A percentile compares a stretch with the other conserved stretches of the same genome.
Evolutionary conservation across 53 echinoderm and acorn worm species (phyloP).

Genomic region (Echinometra lucunter): DNA sequence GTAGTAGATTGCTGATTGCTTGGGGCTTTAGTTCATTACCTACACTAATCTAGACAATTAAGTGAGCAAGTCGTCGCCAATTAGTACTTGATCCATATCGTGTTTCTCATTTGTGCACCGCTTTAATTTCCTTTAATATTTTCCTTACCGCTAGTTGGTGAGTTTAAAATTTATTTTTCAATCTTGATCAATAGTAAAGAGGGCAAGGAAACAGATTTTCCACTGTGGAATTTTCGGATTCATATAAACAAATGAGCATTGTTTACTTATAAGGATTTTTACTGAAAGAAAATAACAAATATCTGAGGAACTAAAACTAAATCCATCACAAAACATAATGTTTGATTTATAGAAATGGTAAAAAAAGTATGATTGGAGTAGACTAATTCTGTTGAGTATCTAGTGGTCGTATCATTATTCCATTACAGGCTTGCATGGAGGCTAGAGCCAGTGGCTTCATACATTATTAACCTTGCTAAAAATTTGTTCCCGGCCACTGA

Average conservation of each 20-base stretch:
- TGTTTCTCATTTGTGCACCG: neutral
- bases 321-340: neutral
- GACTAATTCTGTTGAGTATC: constrained; percentile 14
- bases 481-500: constrained; percentile 62
- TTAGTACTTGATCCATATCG: neutral
- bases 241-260: neutral
- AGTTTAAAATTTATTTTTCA: no score
- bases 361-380: neutral
- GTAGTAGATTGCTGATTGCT: neutral
- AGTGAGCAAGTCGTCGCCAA: neutral
- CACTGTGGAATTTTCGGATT: neutral
- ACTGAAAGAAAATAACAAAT: neutral
- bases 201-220: neutral
- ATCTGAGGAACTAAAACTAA: neutral
- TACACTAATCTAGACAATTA: neutral
- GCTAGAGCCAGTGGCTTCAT: constrained; percentile 43
- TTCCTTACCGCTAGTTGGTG: no score
- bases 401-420: neutral
- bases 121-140: neutral
- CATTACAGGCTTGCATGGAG: neutral
- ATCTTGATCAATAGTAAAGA: no score
- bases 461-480: constrained; percentile 55
- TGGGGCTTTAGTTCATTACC: neutral
- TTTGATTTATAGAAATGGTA: no score
- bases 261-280: no score